Percentiles rank a stretch among this genome's conserved stretches.
phyloP scores from a whole-genome alignment of 2,797 vertebrate genomes.

The Alca torda region DNA sequence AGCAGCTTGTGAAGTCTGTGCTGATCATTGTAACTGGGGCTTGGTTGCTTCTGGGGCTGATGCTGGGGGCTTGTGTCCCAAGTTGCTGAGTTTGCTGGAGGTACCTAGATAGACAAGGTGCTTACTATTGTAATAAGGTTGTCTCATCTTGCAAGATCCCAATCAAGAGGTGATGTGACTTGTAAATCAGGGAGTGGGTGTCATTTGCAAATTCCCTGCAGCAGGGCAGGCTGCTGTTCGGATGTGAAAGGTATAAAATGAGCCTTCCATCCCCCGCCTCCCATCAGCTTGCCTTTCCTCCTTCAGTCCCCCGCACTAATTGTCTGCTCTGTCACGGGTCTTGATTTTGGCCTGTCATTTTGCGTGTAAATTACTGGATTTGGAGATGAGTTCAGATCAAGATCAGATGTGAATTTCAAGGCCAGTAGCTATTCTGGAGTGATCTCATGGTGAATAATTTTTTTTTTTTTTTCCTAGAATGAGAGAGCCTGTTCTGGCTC shows the following conservation, averaged over 20 bases:
- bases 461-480: neutral
- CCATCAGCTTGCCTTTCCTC: neutral
- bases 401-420: slow-evolving; percentile 2
- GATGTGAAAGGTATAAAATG: neutral
- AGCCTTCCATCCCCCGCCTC: neutral
- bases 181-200: slow-evolving; percentile 60
- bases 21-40: neutral
- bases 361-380: neutral
- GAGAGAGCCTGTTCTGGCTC: neutral
- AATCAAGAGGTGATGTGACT: slow-evolving; percentile 36
- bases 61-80: neutral
- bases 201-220: slow-evolving; percentile 39
- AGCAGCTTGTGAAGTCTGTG: neutral
- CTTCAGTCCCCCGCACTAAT: neutral
- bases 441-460: neutral
- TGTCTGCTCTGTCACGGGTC: slow-evolving; percentile 31
- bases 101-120: neutral
- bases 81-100: accelerated
- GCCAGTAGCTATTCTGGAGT: neutral
- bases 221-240: slow-evolving; percentile 23
- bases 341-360: slow-evolving; percentile 15
- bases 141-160: slow-evolving; percentile 11
- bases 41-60: neutral
- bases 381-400: neutral
- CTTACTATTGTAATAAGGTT: neutral